Evolutionary conservation across 2,797 vertebrate species (phyloP).

Genomic region (Liparis tanakae): DNA sequence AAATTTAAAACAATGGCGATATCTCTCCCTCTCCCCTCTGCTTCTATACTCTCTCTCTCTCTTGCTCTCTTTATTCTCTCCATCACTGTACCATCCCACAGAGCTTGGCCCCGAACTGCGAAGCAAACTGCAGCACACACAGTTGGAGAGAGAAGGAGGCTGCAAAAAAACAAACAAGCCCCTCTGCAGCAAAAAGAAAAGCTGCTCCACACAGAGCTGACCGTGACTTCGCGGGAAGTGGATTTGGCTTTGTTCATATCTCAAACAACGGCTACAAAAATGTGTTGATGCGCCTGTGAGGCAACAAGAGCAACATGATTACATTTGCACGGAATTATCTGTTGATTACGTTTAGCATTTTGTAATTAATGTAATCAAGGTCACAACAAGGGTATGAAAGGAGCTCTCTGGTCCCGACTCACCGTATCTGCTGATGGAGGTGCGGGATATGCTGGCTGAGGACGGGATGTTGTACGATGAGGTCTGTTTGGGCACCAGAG

Average conservation of each 20-base stretch:
- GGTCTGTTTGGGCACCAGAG: conserved; percentile 97
- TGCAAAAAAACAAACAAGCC: conserved; percentile 14
- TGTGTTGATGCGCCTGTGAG: conserved; percentile 19
- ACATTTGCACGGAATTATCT: conserved; percentile 30
- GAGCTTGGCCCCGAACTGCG: conserved; percentile 49
- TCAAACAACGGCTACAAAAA: conserved; percentile 42
- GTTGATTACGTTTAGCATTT: conserved; percentile 9
- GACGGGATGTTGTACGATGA: conserved; percentile 98
- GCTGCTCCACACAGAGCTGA: conserved; percentile 35
- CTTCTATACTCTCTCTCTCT: conserved; percentile 2
- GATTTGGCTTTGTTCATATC: conserved; percentile 46
- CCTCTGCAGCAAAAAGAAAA: conserved; percentile 41
- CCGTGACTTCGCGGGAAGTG: conserved; percentile 19
- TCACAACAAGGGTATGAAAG: not conserved
- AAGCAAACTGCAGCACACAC: conserved; percentile 59
- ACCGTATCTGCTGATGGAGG: conserved; percentile 98
- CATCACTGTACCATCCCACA: conserved; percentile 24
- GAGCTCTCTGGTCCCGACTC: conserved; percentile 57
- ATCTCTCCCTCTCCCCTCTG: conserved; percentile 21
- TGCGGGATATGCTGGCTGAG: conserved; percentile 95
- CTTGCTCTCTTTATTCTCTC: conserved; percentile 9
- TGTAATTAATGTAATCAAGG: not conserved
- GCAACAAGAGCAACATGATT: not conserved
- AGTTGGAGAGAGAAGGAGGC: conserved; percentile 30
- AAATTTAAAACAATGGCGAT: conserved; percentile 53